Base-by-base conservation (phyloP, 2,888 invertebrate genomes). In the Pollenia labialis region DNA sequence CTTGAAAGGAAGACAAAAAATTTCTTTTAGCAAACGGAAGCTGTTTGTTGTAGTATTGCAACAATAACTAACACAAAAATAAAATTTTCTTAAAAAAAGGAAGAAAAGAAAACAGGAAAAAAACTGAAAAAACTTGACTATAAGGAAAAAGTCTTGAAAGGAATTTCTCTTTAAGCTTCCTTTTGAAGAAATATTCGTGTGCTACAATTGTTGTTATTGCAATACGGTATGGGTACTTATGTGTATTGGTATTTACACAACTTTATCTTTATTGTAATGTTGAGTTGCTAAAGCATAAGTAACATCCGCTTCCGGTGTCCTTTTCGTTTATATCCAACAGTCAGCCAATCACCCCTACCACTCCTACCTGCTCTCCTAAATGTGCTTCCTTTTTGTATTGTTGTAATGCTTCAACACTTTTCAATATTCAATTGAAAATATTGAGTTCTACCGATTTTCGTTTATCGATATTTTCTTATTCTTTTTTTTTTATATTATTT, bases 261-360 rank as follows among this genome's bases (percentile, higher is more conserved):
- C 48, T 69, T 50, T 60, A 60, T 79, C 68, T 69, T 58, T 18
- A 32, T 12, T 40, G n/a, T 58, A 74, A 66, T 66, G 16, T 44
- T 48, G 32, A 74, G 56, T 44, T 50, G 56, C 50, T 9, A 66
- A 56, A 68, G 74, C 58, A 68, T 75, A 66, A 81, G 74, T 42
- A 75, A 81, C 81, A 58, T 81, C 74, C 81, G 74, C 32, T 75
- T 81, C 74, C 81, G 81, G 23, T 75, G 58, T 75, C 68, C 58
- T 52, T 75, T 75, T 60, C 48, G 32, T 18, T 42, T 14, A 71
- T 42, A 44, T 44, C 23, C 69, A 42, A 44, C 32, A 58, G 48
- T 69, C 60, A 52, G 10, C 18, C 4, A 11, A 42, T 48, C 32
- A 74, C 11, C 23, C 6, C 58, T 50, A 14, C 40, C 12, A n/a